Conservation (phyloP, 1,140 invertebrate genomes). For the Bombus cullumanus region DNA sequence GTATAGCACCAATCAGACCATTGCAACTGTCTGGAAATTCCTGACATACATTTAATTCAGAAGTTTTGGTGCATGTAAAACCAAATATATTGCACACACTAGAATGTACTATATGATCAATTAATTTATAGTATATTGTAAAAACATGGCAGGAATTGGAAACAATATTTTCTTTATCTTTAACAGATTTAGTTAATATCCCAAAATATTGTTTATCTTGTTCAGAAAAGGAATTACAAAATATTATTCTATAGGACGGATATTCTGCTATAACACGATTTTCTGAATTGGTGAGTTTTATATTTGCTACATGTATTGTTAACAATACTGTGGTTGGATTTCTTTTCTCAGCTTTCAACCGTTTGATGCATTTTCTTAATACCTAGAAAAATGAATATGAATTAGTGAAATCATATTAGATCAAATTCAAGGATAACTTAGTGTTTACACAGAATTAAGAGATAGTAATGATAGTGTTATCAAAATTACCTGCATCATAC, state of each 20-base stretch:
- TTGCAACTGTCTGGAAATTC: constrained; percentile 96
- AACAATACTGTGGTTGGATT: constrained; percentile 94
- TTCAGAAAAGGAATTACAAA: constrained; percentile 94
- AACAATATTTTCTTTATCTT: constrained; percentile 83
- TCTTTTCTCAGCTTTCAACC: constrained; percentile 94
- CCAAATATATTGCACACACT: constrained; percentile 78
- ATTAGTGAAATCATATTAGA: neutral
- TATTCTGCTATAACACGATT: constrained; percentile 90
- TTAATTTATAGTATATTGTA: constrained; percentile 93
- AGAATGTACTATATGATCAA: constrained; percentile 91
- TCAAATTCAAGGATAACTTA: neutral
- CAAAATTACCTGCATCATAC: constrained; percentile 85
- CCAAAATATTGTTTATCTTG: constrained; percentile 96
- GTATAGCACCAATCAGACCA: constrained; percentile 89
- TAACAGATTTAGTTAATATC: constrained; percentile 91
- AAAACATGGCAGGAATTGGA: constrained; percentile 98
- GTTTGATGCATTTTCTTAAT: constrained; percentile 91
- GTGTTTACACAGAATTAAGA: neutral
- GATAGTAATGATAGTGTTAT: too few relatives aligned
- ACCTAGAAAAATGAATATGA: constrained; percentile 75
- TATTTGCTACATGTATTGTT: constrained; percentile 90
- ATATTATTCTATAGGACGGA: constrained; percentile 92
- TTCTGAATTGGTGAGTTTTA: constrained; percentile 89
- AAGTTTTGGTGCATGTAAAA: constrained; percentile 80
- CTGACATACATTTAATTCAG: constrained; percentile 86